Base-by-base conservation (phyloP, 2,797 vertebrate species). In the Bucorvus abyssinicus region DNA sequence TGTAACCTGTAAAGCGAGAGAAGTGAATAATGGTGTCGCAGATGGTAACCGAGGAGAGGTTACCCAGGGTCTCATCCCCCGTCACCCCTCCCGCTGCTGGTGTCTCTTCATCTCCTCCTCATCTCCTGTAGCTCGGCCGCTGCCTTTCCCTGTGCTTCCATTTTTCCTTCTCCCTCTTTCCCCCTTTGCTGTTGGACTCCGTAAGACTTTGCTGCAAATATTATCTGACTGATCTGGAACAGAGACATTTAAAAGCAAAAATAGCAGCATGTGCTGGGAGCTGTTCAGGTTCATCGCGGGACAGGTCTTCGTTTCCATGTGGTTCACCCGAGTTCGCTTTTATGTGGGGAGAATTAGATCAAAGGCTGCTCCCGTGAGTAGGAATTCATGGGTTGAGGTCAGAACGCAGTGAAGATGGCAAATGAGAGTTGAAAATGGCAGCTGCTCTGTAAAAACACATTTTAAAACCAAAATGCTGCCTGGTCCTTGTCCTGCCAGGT, bases 201-300 rank as follows among this genome's bases (percentile, higher is more conserved):
- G 0, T 14, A 6, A 69, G 87, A 44, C 24, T 56, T 80, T 20
- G 27, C 29, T 61, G 14, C 87, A 88, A 55, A 86, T 91, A 13
- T 4, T 52, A 22, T 60, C 71, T 73, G 86, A 67, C 74, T 95
- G 71, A 79, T 91, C 45, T 89, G 87, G 85, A 94, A 8, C 67
- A 32, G 83, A 82, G 80, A 44, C 53, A 4, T 76, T 74, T 32
- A 29, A 73, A 67, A 69, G 63, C 74, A 49, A 75, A 63, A 69
- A 3, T 26, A 26, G 55, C 30, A 30, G 47, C 11, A 0, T 50
- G 9, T 53, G 87, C 80, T 91, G 8, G 42, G 85, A 79, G 85
- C 55, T 86, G 15, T 22, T 30, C 6, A 8, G 83, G 90, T 86
- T 94, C 57, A 10, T n/a, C 1, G 59, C 1, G 6, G 90, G 91